Percentiles rank a stretch among this genome's conserved stretches.
Conservation (phyloP, 2,888 invertebrate species). For the Orthosia incerta region DNA sequence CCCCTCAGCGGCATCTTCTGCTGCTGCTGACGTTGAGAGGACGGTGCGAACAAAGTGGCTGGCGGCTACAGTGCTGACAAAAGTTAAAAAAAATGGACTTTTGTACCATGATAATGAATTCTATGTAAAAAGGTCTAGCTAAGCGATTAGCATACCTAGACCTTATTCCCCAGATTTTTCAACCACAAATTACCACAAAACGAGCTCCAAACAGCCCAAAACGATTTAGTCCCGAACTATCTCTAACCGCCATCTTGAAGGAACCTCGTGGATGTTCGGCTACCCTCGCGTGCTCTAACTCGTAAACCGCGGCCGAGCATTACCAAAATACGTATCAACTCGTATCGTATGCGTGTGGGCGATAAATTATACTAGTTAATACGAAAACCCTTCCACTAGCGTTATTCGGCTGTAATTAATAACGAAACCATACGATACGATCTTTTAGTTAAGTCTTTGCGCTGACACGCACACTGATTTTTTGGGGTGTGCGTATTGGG, state of each 20-base stretch:
- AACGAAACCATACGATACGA: conserved; percentile 84
- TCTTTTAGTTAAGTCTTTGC: conserved; percentile 77
- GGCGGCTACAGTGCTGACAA: too few relatives aligned
- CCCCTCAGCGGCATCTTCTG: too few relatives aligned
- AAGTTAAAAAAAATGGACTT: too few relatives aligned
- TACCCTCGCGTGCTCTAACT: conserved; percentile 80
- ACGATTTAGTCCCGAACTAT: conserved; percentile 51
- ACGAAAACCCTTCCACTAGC: conserved; percentile 84
- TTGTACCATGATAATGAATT: too few relatives aligned
- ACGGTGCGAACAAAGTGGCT: too few relatives aligned
- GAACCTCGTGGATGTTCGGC: conserved; percentile 45
- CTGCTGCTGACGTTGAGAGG: too few relatives aligned
- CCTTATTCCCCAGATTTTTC: conserved; percentile 9
- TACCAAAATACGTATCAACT: conserved; percentile 86
- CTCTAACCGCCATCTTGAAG: conserved; percentile 47
- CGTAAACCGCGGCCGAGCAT: conserved; percentile 80
- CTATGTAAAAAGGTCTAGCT: too few relatives aligned
- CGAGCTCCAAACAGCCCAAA: conserved; percentile 27
- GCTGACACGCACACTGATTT: conserved; percentile 66
- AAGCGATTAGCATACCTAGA: conserved; percentile 1
- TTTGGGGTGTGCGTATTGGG: conserved; percentile 60
- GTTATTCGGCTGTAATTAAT: conserved; percentile 85
- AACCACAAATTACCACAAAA: conserved; percentile 29
- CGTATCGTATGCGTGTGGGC: conserved; percentile 83
- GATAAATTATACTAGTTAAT: conserved; percentile 88